Evolutionary conservation across 2,113 vertebrate species (phyloP), one percentile per base, ranked within the genome.

Genomic region (Anseranas semipalmata): DNA sequence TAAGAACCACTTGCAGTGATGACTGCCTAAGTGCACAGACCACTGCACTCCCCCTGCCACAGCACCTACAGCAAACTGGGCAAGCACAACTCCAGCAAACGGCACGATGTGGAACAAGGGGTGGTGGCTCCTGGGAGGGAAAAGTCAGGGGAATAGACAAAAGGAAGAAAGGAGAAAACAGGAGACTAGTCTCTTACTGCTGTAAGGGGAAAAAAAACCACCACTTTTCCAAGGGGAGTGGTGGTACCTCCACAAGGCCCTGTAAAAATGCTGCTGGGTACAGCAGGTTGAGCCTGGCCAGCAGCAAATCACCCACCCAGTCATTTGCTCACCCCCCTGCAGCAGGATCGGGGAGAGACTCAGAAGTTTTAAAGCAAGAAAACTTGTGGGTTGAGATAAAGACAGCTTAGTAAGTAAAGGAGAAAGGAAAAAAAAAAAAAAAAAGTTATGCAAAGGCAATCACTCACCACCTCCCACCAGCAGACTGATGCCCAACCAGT

Each of bases 1-100:
- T 58, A 62, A 71, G 50, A 39, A 17, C 1, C 10, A 3, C 16
- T 52, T 8, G 3, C 16, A 24, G 53, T 0, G 0, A 12, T 11
- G n/a, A 28, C 41, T 68, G 46, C 12, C 53, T 33, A 24, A 45
- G 48, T 14, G 39, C 52, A 32, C 39, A 59, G 43, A 28, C 41
- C 4, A 0, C 41, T 11, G 8, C 3, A 12, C 52, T 5, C n/a
- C 22, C 65, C 45, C 28, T 46, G 55, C 18, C 33, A 14, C 33
- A 9, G n/a, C 4, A 27, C 45, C 35, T 56, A 43, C 82, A 27
- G 56, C 27, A 41, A 35, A 50, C 6, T 6, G 1, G 37, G 67
- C 14, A 50, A 72, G 62, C 37, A 8, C 45, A 92, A 5, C 50
- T 58, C 46, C 13, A 39, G 55, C 55, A 39, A 68, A 39, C 0